Conservation (phyloP, 2,888 invertebrate species). For the Nomada ferruginata region DNA sequence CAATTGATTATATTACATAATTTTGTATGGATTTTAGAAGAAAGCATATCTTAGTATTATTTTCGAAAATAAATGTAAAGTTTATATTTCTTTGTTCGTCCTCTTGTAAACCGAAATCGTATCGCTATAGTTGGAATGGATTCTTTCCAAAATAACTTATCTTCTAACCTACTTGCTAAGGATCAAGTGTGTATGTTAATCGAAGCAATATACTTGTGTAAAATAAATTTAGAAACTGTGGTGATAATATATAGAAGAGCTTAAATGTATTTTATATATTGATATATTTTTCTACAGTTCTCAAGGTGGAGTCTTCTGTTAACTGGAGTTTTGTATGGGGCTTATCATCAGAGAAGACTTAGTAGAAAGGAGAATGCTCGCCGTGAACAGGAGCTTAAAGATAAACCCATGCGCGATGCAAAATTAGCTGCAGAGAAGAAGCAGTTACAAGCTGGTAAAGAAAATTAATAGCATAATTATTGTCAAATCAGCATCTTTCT, state of each 20-base stretch:
- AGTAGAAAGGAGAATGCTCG: slow-evolving; percentile 88
- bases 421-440: slow-evolving; percentile 90
- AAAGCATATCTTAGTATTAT: slow-evolving; percentile 12
- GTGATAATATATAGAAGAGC: neutral
- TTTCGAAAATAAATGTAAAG: neutral
- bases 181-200: too few relatives aligned
- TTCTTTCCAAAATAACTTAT: too few relatives aligned
- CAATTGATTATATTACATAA: slow-evolving; percentile 65
- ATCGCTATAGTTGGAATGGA: too few relatives aligned
- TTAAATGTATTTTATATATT: neutral
- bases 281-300: slow-evolving; percentile 85
- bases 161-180: too few relatives aligned
- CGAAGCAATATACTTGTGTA: neutral
- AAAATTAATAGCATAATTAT: neutral
- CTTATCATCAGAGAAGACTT: slow-evolving; percentile 89
- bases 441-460: slow-evolving; percentile 8
- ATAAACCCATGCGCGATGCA: slow-evolving; percentile 89
- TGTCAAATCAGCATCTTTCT: too few relatives aligned
- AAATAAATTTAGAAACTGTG: neutral
- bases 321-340: slow-evolving; percentile 91
- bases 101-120: too few relatives aligned
- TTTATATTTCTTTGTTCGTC: neutral
- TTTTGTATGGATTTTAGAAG: slow-evolving; percentile 31
- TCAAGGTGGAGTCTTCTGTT: slow-evolving; percentile 92
- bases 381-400: slow-evolving; percentile 89